Evolutionary conservation across 2,113 vertebrate species (phyloP).

Genomic region (Dipodomys ordii): DNA sequence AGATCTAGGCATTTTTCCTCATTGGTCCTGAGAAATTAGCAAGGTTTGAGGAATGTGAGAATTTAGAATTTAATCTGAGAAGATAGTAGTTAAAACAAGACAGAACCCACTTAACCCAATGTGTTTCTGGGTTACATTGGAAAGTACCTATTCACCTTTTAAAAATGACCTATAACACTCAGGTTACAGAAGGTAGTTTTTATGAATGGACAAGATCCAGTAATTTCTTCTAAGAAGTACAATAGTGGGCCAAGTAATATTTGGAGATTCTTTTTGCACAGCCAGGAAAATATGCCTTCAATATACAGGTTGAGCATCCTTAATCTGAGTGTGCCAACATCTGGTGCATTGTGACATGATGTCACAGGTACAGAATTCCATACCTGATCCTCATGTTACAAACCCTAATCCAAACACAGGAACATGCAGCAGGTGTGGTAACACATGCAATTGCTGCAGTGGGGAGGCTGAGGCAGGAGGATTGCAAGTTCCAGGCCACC

Average conservation of each 20-base stretch:
- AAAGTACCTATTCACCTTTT: conserved; percentile 21
- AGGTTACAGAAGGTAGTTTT: conserved; percentile 31
- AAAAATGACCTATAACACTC: background rate
- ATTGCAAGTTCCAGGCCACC: no score
- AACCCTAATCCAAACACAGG: background rate
- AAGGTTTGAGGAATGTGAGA: conserved; percentile 38
- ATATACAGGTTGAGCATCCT: background rate
- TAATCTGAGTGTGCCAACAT: background rate
- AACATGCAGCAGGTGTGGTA: no score
- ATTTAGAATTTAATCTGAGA: conserved; percentile 52
- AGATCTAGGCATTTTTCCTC: conserved; percentile 42
- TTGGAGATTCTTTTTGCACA: background rate
- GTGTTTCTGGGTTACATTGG: conserved; percentile 34
- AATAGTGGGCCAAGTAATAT: background rate
- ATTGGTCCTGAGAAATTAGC: conserved; percentile 10
- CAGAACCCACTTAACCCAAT: background rate
- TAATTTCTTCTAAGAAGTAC: conserved; percentile 3
- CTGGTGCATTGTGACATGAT: no score
- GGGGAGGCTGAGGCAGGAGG: no score
- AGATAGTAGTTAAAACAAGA: conserved; percentile 38
- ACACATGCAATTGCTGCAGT: no score
- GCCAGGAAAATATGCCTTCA: background rate
- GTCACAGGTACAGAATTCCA: background rate
- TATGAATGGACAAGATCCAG: background rate
- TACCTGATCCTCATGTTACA: background rate